Percentiles rank a stretch among this genome's conserved stretches.
Conservation (phyloP, 2,888 invertebrate genomes). For the Tuta absoluta region DNA sequence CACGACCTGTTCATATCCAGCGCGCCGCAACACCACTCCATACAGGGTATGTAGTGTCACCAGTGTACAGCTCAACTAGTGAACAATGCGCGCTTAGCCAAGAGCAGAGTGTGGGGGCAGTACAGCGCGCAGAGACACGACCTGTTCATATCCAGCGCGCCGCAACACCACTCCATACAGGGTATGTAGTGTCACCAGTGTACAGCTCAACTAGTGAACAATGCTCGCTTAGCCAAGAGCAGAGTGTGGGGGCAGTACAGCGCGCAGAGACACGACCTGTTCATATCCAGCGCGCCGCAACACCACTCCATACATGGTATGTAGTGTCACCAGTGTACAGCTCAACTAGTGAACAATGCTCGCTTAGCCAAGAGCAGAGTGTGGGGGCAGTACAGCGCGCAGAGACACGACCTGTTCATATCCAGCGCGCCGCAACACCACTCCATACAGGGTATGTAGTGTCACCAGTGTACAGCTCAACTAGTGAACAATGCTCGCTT, state of each 20-base stretch:
- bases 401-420: conserved; percentile 97
- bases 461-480: not conserved
- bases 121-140: conserved; percentile 98
- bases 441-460: conserved; percentile 86
- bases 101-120: conserved; percentile 94
- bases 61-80: not conserved
- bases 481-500: conserved; percentile 67
- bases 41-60: conserved; percentile 82
- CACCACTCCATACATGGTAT: conserved; percentile 91
- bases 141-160: conserved; percentile 90
- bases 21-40: conserved; percentile 88
- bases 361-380: conserved; percentile 86
- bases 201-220: not conserved
- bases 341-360: too few species aligned
- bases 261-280: conserved; percentile 97
- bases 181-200: conserved; percentile 70
- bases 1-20: conserved; percentile 97
- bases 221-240: conserved; percentile 86
- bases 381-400: conserved; percentile 98
- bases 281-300: conserved; percentile 90
- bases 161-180: conserved; percentile 81
- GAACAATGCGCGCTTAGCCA: conserved; percentile 64
- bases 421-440: conserved; percentile 73
- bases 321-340: not conserved
- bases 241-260: conserved; percentile 96